Percentiles rank a stretch among this genome's conserved stretches.
These are phyloP conservation scores for Ypsolopha scabrella DNA, from an alignment of 2,888 invertebrate genomes.

Conservation along the genomic window DNA sequence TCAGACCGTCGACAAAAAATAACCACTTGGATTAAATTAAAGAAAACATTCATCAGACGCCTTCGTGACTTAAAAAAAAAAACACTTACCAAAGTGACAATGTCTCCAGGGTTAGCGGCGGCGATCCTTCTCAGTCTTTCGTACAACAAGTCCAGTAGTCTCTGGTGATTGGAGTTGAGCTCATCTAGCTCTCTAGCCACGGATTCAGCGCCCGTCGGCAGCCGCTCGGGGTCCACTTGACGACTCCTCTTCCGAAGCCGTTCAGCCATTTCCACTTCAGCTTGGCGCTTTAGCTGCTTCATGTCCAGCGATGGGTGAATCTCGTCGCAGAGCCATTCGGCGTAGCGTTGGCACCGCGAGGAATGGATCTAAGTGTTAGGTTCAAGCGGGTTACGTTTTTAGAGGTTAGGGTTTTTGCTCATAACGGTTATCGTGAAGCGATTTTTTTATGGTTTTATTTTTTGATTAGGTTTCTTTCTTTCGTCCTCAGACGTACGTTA, in stretches of 20 bases:
- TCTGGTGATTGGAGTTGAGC: conserved; percentile 83
- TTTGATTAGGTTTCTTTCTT: background rate
- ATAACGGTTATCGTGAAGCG: conserved; percentile 39
- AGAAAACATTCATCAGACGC: background rate
- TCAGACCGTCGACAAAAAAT: too few relatives aligned
- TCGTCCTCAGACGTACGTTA: background rate
- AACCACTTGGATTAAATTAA: background rate
- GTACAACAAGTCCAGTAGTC: conserved; percentile 76
- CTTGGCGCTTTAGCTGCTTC: conserved; percentile 50
- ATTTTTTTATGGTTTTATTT: background rate
- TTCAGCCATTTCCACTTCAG: conserved; percentile 48
- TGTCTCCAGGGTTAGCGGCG: conserved; percentile 77
- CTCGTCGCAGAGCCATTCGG: conserved; percentile 85
- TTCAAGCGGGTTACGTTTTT: too few relatives aligned
- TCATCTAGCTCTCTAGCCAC: conserved; percentile 84
- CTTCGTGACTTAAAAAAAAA: conserved; percentile 8
- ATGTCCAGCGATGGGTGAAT: conserved; percentile 83
- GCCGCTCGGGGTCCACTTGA: conserved; percentile 29
- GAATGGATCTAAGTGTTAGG: conserved; percentile 80
- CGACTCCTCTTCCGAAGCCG: conserved; percentile 38
- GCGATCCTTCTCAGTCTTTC: conserved; percentile 77
- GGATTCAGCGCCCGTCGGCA: conserved; percentile 75
- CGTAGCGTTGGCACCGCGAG: conserved; percentile 85
- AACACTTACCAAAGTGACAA: conserved; percentile 79
- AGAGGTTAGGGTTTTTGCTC: conserved; percentile 45